phyloP scores from a whole-genome alignment of 2,888 invertebrate species.

The Pachymerium ferrugineum region DNA sequence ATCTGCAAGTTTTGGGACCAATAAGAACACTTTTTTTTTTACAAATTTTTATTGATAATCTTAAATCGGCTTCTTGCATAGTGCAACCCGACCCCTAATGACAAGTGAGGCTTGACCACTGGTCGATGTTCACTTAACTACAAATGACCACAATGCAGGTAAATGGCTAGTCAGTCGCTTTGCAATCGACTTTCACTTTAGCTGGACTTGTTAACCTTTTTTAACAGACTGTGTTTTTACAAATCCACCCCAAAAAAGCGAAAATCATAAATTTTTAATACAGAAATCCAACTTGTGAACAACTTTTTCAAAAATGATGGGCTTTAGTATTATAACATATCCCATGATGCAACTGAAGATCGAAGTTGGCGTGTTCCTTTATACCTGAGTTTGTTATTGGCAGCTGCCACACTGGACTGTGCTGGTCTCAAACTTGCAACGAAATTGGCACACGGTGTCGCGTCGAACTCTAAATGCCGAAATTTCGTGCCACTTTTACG shows the following conservation, averaged over 20 bases:
- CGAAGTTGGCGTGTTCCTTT: neutral
- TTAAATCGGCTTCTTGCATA: no score
- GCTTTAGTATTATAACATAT: neutral
- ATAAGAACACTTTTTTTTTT: no score
- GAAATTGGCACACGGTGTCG: neutral
- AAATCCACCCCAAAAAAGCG: no score
- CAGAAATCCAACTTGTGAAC: no score
- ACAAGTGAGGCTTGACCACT: constrained; percentile 23
- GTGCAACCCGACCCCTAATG: no score
- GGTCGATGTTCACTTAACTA: constrained; percentile 18
- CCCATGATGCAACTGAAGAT: neutral
- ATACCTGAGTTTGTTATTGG: neutral
- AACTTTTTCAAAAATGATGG: neutral
- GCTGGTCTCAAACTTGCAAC: neutral
- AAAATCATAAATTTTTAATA: no score
- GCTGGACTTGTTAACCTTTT: neutral
- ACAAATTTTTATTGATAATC: no score
- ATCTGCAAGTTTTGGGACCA: no score
- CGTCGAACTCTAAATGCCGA: constrained; percentile 40
- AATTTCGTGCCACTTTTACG: constrained; percentile 78
- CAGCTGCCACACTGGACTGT: neutral
- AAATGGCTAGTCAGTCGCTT: neutral
- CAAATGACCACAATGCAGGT: neutral
- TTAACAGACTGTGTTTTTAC: no score
- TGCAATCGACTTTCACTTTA: neutral